Evolutionary conservation across 2,113 vertebrate genomes (phyloP).

Genomic region (Entomyzon cyanotis): DNA sequence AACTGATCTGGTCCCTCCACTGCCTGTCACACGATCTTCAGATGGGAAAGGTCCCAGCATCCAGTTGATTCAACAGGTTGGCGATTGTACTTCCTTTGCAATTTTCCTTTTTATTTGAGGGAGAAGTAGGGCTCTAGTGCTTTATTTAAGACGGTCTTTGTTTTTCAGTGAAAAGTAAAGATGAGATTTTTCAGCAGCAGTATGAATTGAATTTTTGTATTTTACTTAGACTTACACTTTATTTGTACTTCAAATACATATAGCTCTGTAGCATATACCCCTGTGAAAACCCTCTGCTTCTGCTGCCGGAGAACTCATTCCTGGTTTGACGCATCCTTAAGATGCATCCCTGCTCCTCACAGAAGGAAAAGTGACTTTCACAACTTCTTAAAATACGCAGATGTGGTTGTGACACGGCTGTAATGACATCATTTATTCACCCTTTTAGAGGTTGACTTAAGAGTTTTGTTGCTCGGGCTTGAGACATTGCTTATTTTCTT

Average conservation of each 20-base stretch:
- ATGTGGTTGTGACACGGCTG: background rate
- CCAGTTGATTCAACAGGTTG: slow-evolving; percentile 71
- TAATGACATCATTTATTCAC: background rate
- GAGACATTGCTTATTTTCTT: background rate
- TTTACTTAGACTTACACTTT: background rate
- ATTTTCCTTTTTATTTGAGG: background rate
- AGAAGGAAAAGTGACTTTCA: background rate
- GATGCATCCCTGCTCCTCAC: background rate
- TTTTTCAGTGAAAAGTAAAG: background rate
- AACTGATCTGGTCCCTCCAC: slow-evolving; percentile 83
- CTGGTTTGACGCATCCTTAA: background rate
- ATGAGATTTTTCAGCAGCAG: background rate
- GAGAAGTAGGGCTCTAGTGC: background rate
- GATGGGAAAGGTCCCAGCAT: slow-evolving; percentile 71
- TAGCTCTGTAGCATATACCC: background rate
- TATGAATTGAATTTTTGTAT: background rate
- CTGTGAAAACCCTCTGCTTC: background rate
- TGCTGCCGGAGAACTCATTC: background rate
- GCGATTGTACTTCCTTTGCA: background rate
- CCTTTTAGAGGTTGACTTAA: background rate
- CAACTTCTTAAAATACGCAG: background rate
- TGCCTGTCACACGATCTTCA: slow-evolving; percentile 82
- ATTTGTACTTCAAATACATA: background rate
- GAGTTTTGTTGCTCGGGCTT: background rate
- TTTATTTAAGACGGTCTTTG: background rate